phyloP scores from a whole-genome alignment of 1,140 invertebrate species.

The Venustaconcha ellipsiformis region DNA sequence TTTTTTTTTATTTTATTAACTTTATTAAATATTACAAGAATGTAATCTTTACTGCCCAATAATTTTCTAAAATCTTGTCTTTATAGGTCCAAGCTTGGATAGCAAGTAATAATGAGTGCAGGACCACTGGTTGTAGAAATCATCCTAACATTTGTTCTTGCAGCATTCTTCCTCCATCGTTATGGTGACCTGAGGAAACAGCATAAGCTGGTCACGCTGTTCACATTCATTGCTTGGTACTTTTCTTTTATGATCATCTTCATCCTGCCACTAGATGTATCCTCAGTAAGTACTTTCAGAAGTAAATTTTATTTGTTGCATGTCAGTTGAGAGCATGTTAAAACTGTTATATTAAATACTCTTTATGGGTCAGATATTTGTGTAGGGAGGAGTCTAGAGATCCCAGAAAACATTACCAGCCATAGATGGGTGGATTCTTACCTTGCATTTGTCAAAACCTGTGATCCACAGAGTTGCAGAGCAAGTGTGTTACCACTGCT shows the following conservation, averaged over 20 bases:
- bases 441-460: not conserved
- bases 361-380: not conserved
- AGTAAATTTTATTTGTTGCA: not conserved
- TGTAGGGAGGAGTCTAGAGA: too few species aligned
- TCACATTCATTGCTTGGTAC: slow-evolving; percentile 97
- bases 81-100: not conserved
- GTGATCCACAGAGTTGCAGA: not conserved
- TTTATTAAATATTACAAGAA: too few species aligned
- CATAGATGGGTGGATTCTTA: not conserved
- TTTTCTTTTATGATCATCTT: slow-evolving; percentile 99
- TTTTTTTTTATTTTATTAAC: too few species aligned
- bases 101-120: slow-evolving; percentile 77
- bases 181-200: slow-evolving; percentile 97
- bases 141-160: slow-evolving; percentile 82
- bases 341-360: not conserved
- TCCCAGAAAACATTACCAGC: too few species aligned
- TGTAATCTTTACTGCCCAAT: too few species aligned
- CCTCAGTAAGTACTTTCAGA: slow-evolving; percentile 81
- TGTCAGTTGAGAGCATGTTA: slow-evolving; percentile 1
- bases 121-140: slow-evolving; percentile 85
- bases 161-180: slow-evolving; percentile 86
- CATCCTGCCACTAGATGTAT: slow-evolving; percentile 95
- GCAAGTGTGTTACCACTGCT: too few species aligned
- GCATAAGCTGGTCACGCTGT: slow-evolving; percentile 90
- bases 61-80: too few species aligned